Evolutionary conservation across 2,888 invertebrate species (phyloP).

Genomic region (Steinernema hermaphroditum): DNA sequence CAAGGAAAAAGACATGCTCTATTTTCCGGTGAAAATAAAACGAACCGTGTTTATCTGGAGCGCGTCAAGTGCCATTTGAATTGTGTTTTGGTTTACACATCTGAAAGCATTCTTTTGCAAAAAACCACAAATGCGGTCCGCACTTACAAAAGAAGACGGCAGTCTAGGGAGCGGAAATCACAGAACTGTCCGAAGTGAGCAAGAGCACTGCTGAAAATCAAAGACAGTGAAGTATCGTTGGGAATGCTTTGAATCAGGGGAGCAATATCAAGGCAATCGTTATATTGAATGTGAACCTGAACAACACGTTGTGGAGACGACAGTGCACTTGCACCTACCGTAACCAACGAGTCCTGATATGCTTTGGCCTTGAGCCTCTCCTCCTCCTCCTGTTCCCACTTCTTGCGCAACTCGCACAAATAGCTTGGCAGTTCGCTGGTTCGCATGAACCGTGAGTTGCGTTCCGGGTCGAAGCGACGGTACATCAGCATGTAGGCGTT

Average conservation of each 20-base stretch:
- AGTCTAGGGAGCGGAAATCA: background rate
- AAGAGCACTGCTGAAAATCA: constrained; percentile 26
- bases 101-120: background rate
- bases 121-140: background rate
- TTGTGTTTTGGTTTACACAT: background rate
- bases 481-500: constrained; percentile 92
- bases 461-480: constrained; percentile 71
- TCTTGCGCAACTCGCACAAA: constrained; percentile 74
- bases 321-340: constrained; percentile 29
- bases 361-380: constrained; percentile 62
- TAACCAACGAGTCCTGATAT: constrained; percentile 39
- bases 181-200: background rate
- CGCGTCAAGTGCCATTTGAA: no score
- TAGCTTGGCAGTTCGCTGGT: constrained; percentile 78
- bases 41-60: background rate
- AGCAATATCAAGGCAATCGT: constrained; percentile 32
- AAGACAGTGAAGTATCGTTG: constrained; percentile 32
- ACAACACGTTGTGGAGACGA: background rate
- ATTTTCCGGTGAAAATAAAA: background rate
- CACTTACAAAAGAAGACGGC: constrained; percentile 4
- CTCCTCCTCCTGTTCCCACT: constrained; percentile 75
- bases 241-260: constrained; percentile 29
- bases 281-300: constrained; percentile 37
- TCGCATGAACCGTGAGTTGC: constrained; percentile 71
- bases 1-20: background rate